Percentiles rank a stretch among this genome's conserved stretches.
Conservation (phyloP, 1,140 invertebrate genomes). For the Delia radicum region DNA sequence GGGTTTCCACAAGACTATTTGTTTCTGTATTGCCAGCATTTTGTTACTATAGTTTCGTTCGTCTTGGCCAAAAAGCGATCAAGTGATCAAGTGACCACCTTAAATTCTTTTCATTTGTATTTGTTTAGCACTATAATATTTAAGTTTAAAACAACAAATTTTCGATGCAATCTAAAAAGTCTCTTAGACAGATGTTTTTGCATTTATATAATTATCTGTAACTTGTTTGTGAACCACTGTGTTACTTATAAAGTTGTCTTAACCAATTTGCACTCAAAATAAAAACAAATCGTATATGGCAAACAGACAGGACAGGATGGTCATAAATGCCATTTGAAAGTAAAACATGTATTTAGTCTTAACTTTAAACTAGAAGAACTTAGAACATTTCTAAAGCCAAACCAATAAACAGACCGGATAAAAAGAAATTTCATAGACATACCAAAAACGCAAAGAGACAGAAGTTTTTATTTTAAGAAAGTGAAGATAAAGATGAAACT, state of each 20-base stretch:
- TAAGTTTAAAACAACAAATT: no score
- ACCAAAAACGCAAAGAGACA: not conserved
- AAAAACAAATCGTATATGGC: conserved; percentile 7
- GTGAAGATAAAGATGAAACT: conserved; percentile 10
- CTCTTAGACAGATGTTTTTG: no score
- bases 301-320: conserved; percentile 13
- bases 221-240: not conserved
- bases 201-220: no score
- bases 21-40: no score
- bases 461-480: not conserved
- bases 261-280: conserved; percentile 6
- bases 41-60: no score
- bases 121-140: no score
- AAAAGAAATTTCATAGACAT: not conserved
- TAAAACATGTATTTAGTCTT: conserved; percentile 5
- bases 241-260: not conserved
- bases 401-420: not conserved
- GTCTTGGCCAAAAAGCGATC: no score
- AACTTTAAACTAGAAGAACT: conserved; percentile 1
- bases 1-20: no score
- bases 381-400: not conserved
- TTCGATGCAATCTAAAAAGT: no score
- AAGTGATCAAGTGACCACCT: no score
- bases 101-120: no score
- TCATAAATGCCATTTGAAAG: not conserved